Conservation (phyloP, 2,113 vertebrate species). For the Pao palembangensis region DNA sequence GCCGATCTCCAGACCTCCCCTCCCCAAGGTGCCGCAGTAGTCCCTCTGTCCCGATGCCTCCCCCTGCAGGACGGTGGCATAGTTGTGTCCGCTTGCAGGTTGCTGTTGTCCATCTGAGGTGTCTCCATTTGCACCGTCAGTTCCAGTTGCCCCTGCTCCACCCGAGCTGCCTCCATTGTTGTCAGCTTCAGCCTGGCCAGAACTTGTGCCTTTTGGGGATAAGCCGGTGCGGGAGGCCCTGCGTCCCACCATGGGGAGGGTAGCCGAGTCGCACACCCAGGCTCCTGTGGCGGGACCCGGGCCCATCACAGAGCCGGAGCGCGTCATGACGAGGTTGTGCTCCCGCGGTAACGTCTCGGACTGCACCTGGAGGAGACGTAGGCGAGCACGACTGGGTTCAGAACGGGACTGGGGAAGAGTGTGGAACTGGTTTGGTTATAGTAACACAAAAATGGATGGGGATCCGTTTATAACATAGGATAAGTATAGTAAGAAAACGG, state of each 20-base stretch:
- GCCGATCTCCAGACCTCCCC: constrained; percentile 74
- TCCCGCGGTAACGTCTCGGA: constrained; percentile 67
- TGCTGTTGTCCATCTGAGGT: constrained; percentile 61
- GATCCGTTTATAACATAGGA: constrained; percentile 4
- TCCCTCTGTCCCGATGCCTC: constrained; percentile 64
- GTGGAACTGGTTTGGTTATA: constrained; percentile 25
- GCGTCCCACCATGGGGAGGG: constrained; percentile 69
- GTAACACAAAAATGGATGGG: constrained; percentile 29
- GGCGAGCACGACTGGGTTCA: constrained; percentile 67
- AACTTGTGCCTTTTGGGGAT: constrained; percentile 58
- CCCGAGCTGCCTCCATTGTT: constrained; percentile 27
- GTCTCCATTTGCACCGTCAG: constrained; percentile 4
- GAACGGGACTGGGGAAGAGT: constrained; percentile 51
- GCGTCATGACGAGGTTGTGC: constrained; percentile 74
- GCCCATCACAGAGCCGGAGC: constrained; percentile 68
- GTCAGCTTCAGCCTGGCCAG: constrained; percentile 47
- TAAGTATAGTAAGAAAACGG: neutral
- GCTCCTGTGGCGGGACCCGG: constrained; percentile 49
- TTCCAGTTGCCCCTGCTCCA: constrained; percentile 7
- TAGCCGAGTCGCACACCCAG: constrained; percentile 73
- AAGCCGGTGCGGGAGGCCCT: constrained; percentile 54
- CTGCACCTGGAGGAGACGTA: constrained; percentile 72
- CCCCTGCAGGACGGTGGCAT: constrained; percentile 59
- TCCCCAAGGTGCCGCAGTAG: constrained; percentile 64
- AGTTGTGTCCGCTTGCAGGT: constrained; percentile 51